Evolutionary conservation across 2,113 vertebrate species (phyloP), one percentile per base, ranked within the genome.

Genomic region (Poecile atricapillus): DNA sequence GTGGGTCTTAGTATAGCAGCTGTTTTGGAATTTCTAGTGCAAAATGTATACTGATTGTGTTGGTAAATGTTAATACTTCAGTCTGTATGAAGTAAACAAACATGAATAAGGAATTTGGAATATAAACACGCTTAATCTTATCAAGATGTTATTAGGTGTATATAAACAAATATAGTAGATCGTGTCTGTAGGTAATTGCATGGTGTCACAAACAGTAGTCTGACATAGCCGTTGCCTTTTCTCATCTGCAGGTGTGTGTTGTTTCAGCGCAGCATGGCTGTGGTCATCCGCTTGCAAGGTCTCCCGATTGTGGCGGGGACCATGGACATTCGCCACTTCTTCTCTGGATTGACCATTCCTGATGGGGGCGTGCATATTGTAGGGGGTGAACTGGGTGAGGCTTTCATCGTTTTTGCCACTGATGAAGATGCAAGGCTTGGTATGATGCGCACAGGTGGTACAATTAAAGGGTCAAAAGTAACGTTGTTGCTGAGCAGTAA

Each of bases 291-390:
- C 98, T 99, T 99, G 98, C 99, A 99, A 98, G 99, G 99, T 98
- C 99, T 99, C 98, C 99, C 99, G 98, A 99, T 99, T 98, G 99
- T 99, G 98, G 99, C 99, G 94, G 99, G 99, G 98, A 99, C 99
- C 98, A 99, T 99, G 99, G 99, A 99, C 99, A 99, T 99, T 98
- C 99, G 99, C 95, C 99, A 99, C 99, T 99, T 99, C 99, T 99
- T 99, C 99, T 99, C 99, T 98, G 99, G 99, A 98, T 99, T 99
- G 98, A 99, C 99, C 98, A 99, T 99, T 98, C 99, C 99, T 82
- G 99, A 99, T 98, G 99, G 99, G 98, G 99, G 99, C 97, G 99
- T 99, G 97, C 99, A 99, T 99, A 99, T 99, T 98, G 99, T 99
- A 97, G 99, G 99, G 98, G 99, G 99, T 98, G 99, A 99, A 97